A percentile compares a stretch with the other conserved stretches of the same genome.
Conservation (phyloP, 1,140 invertebrate species). For the Heterodera schachtii region DNA sequence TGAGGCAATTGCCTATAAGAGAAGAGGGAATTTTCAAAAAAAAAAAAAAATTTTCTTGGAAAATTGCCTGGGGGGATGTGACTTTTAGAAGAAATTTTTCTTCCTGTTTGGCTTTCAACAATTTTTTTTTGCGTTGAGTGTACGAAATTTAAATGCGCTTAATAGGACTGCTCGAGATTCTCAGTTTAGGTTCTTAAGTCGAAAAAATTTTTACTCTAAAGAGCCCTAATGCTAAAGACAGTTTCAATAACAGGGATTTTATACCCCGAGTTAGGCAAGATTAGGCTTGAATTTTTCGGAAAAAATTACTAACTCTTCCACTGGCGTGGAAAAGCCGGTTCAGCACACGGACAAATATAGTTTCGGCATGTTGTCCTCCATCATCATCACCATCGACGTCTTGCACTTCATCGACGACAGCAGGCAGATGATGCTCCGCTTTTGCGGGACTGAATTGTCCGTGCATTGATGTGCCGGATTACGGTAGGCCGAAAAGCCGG, state of each 20-base stretch:
- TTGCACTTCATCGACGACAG: no score
- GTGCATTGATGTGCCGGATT: background rate
- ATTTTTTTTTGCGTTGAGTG: background rate
- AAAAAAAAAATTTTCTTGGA: no score
- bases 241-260: no score
- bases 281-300: background rate
- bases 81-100: no score
- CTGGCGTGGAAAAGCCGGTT: slow-evolving; percentile 35
- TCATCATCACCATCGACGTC: background rate
- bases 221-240: no score
- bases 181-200: no score
- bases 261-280: no score
- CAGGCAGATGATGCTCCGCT: background rate
- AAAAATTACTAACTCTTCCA: slow-evolving; percentile 27
- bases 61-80: background rate
- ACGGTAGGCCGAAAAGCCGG: background rate
- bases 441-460: background rate
- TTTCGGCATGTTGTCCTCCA: slow-evolving; percentile 27
- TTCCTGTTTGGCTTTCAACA: no score
- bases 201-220: no score
- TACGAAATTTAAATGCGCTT: no score
- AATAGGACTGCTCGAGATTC: no score
- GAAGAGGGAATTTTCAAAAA: background rate
- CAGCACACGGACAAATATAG: slow-evolving; percentile 38
- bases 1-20: slow-evolving; percentile 19